These are phyloP conservation scores for Clytia hemisphaerica DNA, from an alignment of 30 jellyfish, hydroid and myxozoan species.

Conservation along the genomic window DNA sequence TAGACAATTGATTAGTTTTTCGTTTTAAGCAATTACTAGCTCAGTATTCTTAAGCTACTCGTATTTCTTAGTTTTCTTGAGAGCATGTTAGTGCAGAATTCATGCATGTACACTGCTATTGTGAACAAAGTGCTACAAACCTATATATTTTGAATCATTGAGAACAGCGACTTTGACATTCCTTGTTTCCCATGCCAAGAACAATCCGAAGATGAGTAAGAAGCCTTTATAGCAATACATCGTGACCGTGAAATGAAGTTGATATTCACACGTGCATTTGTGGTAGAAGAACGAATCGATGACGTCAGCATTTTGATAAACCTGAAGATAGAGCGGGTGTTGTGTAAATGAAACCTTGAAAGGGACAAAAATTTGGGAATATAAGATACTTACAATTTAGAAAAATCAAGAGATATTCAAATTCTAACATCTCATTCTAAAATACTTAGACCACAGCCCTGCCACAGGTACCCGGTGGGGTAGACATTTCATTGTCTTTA, in stretches of 20 bases:
- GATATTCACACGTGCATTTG: slow-evolving; percentile 48
- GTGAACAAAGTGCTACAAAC: slow-evolving; percentile 1
- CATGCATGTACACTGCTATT: too few species aligned
- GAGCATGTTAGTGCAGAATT: too few species aligned
- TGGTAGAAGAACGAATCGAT: slow-evolving; percentile 45
- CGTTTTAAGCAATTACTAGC: too few species aligned
- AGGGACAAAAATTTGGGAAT: not conserved
- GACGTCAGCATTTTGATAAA: slow-evolving; percentile 36
- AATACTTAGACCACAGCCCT: not conserved
- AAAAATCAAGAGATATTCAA: too few species aligned
- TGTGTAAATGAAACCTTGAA: not conserved
- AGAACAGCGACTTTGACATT: slow-evolving; percentile 69
- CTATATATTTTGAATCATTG: slow-evolving; percentile 71
- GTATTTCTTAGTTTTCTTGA: too few species aligned
- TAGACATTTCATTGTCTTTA: too few species aligned
- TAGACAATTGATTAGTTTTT: too few species aligned
- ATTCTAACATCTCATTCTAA: too few species aligned
- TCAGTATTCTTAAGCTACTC: too few species aligned
- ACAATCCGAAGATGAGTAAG: slow-evolving; percentile 59
- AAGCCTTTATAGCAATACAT: slow-evolving; percentile 62
- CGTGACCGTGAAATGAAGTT: slow-evolving; percentile 47
- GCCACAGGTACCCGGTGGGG: not conserved
- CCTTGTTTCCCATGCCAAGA: slow-evolving; percentile 85
- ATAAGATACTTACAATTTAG: too few species aligned
- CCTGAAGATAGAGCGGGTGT: not conserved